Percentiles rank a stretch among this genome's conserved stretches.
Conservation (phyloP, 2,113 vertebrate species). For the Hucho hucho region DNA sequence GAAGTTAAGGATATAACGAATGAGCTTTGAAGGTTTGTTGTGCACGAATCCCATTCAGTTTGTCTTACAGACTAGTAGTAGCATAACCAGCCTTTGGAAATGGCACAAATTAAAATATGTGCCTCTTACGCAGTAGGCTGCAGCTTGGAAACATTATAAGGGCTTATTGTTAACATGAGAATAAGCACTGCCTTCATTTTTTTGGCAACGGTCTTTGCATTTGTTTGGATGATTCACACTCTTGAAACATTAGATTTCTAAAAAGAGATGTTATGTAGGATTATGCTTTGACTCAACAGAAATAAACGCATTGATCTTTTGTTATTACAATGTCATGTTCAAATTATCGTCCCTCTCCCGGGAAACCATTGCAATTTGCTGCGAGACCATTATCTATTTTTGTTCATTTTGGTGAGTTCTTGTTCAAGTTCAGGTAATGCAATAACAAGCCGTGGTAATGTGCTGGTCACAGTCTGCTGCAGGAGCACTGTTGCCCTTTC, state of each 20-base stretch:
- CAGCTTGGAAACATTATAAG: neutral
- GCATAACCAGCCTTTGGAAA: neutral
- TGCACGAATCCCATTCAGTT: neutral
- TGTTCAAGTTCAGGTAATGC: conserved; percentile 1
- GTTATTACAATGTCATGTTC: neutral
- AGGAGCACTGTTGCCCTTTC: conserved; percentile 46
- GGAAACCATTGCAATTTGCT: neutral
- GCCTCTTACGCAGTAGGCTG: too few relatives aligned
- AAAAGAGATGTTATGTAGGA: neutral
- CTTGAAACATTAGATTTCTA: neutral
- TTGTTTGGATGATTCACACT: neutral
- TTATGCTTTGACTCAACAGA: neutral
- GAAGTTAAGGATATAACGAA: conserved; percentile 19
- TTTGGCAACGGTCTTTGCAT: neutral
- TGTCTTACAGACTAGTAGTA: neutral
- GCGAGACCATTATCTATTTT: neutral
- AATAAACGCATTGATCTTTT: neutral
- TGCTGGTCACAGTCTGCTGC: conserved; percentile 40
- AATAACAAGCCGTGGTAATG: conserved; percentile 7
- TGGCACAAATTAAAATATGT: neutral
- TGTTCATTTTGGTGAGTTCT: neutral
- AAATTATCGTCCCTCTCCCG: neutral
- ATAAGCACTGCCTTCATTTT: neutral
- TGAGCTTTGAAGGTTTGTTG: conserved; percentile 16
- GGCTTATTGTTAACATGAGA: neutral